Percentiles rank a stretch among this genome's conserved stretches.
Conservation (phyloP, 2,888 invertebrate species). For the Tenthredo notha region DNA sequence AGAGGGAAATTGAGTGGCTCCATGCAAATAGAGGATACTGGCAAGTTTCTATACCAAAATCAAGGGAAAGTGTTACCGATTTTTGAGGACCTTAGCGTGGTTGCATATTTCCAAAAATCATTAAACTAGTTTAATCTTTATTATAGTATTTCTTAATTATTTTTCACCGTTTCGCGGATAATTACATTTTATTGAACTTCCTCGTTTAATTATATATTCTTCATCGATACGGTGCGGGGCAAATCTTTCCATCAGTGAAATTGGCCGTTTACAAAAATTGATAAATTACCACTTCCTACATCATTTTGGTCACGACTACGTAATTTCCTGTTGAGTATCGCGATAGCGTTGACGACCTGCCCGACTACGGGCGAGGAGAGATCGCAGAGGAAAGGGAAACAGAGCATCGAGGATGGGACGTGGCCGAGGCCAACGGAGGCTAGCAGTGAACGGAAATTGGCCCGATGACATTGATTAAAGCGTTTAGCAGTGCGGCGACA, state of each 20-base stretch:
- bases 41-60: neutral
- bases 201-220: neutral
- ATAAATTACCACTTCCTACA: constrained; percentile 77
- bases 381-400: constrained; percentile 60
- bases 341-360: constrained; percentile 65
- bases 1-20: neutral
- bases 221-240: neutral
- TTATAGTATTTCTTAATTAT: neutral
- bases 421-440: constrained; percentile 62
- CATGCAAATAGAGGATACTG: neutral
- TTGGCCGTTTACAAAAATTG: constrained; percentile 66
- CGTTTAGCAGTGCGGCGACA: constrained; percentile 73
- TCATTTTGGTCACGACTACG: constrained; percentile 74
- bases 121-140: too few species aligned
- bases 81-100: neutral
- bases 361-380: constrained; percentile 55
- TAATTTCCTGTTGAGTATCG: constrained; percentile 76
- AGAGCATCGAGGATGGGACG: constrained; percentile 60
- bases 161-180: neutral
- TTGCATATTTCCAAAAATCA: neutral
- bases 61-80: neutral
- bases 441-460: constrained; percentile 77
- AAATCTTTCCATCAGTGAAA: constrained; percentile 5
- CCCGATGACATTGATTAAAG: constrained; percentile 79
- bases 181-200: neutral